phyloP scores from a whole-genome alignment of 23 tunicate genomes.

The Trididemnum miniatum region DNA sequence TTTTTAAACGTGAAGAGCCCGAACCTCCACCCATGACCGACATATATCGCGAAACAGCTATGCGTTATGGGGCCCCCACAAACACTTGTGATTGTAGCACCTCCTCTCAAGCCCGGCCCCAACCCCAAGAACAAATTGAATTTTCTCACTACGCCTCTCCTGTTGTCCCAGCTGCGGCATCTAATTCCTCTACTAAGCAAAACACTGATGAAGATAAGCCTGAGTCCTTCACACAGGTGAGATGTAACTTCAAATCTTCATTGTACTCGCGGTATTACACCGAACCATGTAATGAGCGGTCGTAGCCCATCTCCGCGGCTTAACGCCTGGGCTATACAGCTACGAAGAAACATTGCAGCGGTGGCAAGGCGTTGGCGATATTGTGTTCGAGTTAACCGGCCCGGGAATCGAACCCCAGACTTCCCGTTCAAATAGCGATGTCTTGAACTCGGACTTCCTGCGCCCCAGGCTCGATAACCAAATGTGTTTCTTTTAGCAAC shows the following conservation, averaged over 20 bases:
- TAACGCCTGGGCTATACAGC: no score
- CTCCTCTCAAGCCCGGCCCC: background rate
- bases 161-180: background rate
- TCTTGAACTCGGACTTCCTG: no score
- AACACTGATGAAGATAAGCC: background rate
- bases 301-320: no score
- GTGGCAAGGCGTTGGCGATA: no score
- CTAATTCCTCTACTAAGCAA: background rate
- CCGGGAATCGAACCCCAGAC: background rate
- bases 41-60: constrained; percentile 73
- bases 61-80: constrained; percentile 44
- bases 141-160: background rate
- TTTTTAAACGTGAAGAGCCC: constrained; percentile 50
- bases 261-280: no score
- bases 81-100: background rate
- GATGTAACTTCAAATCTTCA: no score
- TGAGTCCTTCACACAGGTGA: background rate
- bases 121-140: background rate
- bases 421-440: background rate
- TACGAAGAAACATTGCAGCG: no score
- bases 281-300: no score
- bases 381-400: background rate
- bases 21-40: constrained; percentile 91
- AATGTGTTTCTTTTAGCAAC: background rate
- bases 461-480: background rate